Evolutionary conservation across 2,797 vertebrate species (phyloP), one percentile per base, ranked within the genome.

Genomic region (Schizopygopsis pylzovi): DNA sequence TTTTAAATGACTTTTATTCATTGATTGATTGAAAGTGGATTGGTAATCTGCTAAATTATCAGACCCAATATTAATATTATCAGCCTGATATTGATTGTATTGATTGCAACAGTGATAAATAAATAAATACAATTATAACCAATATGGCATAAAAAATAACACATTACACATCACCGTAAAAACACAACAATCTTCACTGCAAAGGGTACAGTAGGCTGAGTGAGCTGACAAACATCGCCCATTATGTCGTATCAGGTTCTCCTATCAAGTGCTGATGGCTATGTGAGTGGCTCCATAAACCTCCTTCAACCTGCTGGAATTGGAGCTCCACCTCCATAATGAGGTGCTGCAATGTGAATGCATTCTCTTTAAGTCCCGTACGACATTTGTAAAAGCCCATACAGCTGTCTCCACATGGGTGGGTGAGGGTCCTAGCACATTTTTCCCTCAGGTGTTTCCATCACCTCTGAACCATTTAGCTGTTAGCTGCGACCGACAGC

Each of bases 281-380:
- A 82, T 41, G n/a, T 18, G 81, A 82, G 73, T 43, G 39, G 56
- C 41, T 54, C 54, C 61, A 81, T 76, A 79, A 25, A 82, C 67
- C 67, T 82, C 22, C 49, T 61, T 20, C 56, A 63, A 33, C 56
- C 59, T 59, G 76, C 76, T 37, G 18, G 76, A 67, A 76, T 75
- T 28, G 41, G 13, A 81, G 77, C 54, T 84, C 25, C 65, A 86
- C 68, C 72, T 88, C 79, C 47, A 82, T 70, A 83, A 88, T 77
- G 59, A 89, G 61, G 41, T 13, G 22, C 75, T n/a, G 12, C 28
- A 28, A 28, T 25, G 4, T 22, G 88, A 85, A 80, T 80, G 18
- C 65, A 54, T 37, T 83, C 41, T 63, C 65, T 63, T 47, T 71
- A 63, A 76, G 22, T 79, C 47, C 47, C 68, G 25, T 28, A 49